phyloP scores from a whole-genome alignment of 2,113 vertebrate species.

The Eidolon helvum region DNA sequence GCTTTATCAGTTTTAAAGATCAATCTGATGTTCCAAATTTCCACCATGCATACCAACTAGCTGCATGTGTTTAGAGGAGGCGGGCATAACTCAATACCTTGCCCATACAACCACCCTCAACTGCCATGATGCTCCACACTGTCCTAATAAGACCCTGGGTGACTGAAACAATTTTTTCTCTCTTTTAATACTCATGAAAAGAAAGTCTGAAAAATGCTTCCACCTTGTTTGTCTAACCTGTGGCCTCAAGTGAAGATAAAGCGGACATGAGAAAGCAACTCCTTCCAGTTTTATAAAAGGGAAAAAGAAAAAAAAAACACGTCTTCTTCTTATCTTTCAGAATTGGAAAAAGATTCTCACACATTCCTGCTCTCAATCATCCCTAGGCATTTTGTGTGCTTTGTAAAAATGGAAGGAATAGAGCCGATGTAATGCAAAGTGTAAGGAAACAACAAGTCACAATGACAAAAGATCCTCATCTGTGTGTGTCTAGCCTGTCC shows the following conservation, averaged over 20 bases:
- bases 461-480: neutral
- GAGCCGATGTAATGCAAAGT: neutral
- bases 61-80: neutral
- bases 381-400: neutral
- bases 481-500: neutral
- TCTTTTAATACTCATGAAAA: neutral
- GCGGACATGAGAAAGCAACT: neutral
- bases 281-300: conserved; percentile 1
- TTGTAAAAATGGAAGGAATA: neutral
- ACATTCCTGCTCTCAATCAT: neutral
- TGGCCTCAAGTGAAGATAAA: neutral
- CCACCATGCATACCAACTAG: neutral
- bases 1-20: neutral
- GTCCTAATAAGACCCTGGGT: neutral
- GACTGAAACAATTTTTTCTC: neutral
- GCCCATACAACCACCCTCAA: neutral
- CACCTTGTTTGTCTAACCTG: neutral
- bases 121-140: neutral
- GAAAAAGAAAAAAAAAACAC: neutral
- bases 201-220: neutral
- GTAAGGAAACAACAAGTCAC: neutral
- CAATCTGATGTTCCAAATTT: neutral
- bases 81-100: neutral
- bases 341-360: neutral
- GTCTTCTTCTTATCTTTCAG: neutral